phyloP scores from a whole-genome alignment of 1,140 invertebrate genomes.

The Potamilus streckersoni region DNA sequence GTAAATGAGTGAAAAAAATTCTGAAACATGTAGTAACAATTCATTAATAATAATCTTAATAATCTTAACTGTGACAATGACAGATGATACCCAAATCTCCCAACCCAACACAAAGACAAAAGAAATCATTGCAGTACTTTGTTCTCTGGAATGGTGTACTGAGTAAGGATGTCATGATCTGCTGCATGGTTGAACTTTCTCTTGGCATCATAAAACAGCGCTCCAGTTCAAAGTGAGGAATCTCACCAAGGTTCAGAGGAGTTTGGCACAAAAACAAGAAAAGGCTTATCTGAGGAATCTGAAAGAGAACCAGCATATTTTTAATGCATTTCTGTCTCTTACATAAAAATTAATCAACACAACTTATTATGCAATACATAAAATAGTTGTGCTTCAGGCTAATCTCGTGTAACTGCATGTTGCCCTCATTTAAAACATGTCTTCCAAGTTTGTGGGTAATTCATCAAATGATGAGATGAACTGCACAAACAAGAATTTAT shows the following conservation, averaged over 20 bases:
- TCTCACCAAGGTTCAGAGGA: conserved; percentile 67
- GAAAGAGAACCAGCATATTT: conserved; percentile 29
- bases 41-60: too few species aligned
- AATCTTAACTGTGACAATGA: too few species aligned
- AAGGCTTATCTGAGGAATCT: conserved; percentile 72
- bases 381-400: too few species aligned
- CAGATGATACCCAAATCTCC: neutral
- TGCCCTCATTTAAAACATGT: too few species aligned
- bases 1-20: too few species aligned
- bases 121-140: conserved; percentile 37
- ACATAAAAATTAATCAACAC: too few species aligned
- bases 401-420: too few species aligned
- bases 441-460: too few species aligned
- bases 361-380: too few species aligned
- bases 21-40: too few species aligned
- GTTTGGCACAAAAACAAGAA: conserved; percentile 73
- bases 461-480: too few species aligned
- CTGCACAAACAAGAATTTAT: too few species aligned
- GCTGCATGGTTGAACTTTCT: conserved; percentile 72
- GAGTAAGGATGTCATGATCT: conserved; percentile 74
- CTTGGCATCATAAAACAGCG: conserved; percentile 74
- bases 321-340: neutral
- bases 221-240: conserved; percentile 75
- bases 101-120: neutral
- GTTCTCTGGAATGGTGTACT: conserved; percentile 65